A percentile compares a stretch with the other conserved stretches of the same genome.
Evolutionary conservation across 92 coral and sea anemone species (phyloP).

Genomic region (Hydrozoanthus gracilis): DNA sequence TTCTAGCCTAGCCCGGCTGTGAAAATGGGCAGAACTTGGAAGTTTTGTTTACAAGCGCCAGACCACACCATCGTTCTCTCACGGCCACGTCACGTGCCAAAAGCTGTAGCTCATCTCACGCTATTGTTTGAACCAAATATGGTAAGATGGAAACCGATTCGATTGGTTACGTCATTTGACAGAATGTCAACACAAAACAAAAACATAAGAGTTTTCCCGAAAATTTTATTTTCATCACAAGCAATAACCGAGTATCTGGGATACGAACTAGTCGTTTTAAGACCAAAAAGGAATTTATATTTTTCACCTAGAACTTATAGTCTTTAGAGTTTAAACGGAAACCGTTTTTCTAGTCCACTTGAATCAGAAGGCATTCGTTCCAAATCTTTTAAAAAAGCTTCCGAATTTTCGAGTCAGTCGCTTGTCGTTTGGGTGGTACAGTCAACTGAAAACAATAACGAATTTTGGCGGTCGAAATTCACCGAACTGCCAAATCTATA

Average conservation of each 20-base stretch:
- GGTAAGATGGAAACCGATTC: slow-evolving; percentile 65
- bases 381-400: neutral
- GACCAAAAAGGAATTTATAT: neutral
- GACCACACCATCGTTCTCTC: neutral
- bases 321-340: neutral
- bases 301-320: neutral
- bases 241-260: slow-evolving; percentile 42
- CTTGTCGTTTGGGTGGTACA: slow-evolving; percentile 56
- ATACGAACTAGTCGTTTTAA: slow-evolving; percentile 8
- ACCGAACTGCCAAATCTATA: slow-evolving; percentile 12
- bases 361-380: neutral
- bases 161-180: slow-evolving; percentile 91
- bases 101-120: slow-evolving; percentile 43
- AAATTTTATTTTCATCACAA: slow-evolving; percentile 42
- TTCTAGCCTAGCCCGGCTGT: no score
- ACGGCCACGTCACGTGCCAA: slow-evolving; percentile 44
- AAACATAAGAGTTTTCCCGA: slow-evolving; percentile 92
- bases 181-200: slow-evolving; percentile 96
- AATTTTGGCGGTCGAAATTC: slow-evolving; percentile 44
- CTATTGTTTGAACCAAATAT: slow-evolving; percentile 68
- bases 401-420: neutral
- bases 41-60: slow-evolving; percentile 31
- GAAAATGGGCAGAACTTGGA: no score
- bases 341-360: neutral
- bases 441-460: slow-evolving; percentile 39